Base-by-base conservation (phyloP, 2,797 vertebrate genomes). In the Platyrinchus mystaceus region DNA sequence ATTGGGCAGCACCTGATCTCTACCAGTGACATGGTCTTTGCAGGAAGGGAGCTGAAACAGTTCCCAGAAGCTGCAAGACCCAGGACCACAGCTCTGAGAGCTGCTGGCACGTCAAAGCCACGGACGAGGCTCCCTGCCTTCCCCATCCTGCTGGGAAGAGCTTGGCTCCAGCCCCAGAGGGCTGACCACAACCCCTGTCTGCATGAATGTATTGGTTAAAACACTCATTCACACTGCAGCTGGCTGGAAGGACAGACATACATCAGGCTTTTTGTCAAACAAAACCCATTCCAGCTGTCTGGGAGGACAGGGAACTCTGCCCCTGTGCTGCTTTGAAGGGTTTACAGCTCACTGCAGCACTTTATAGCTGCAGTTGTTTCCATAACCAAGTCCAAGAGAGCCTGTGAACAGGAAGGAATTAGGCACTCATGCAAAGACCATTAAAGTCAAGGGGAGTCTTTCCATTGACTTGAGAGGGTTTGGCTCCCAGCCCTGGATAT, bases 401-500 rank as follows among this genome's bases (percentile, higher is more conserved):
- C 71, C 93, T 90, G 87, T 39, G 85, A 92, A 62, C 76, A 91
- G 92, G 91, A 93, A 94, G 95, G 93, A 92, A 95, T 92, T 77
- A 94, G 73, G 71, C 56, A 50, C 87, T 91, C 83, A 58, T 60
- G 95, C 90, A 88, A 90, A 93, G 90, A 75, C 82, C 79, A 64
- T 91, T 91, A 75, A 83, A 94, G 85, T 78, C 94, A 89, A 62
- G 64, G 59, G 69, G 71, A 89, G 71, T 87, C 84, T 95, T 95
- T 93, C 95, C 94, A 91, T n/a, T 52, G 89, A 74, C 71, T 93
- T 9, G 30, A 67, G 66, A 92, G 75, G 2, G 1, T 62, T 87
- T 92, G 93, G 92, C 92, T 96, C 27, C 77, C 22, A 2, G 89
- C 83, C 87, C 84, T 68, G 82, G 27, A 2, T 47, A 37, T 64